These are phyloP conservation scores for Nomada hirtipes DNA, from an alignment of 2,888 invertebrate species.

Conservation along the genomic window DNA sequence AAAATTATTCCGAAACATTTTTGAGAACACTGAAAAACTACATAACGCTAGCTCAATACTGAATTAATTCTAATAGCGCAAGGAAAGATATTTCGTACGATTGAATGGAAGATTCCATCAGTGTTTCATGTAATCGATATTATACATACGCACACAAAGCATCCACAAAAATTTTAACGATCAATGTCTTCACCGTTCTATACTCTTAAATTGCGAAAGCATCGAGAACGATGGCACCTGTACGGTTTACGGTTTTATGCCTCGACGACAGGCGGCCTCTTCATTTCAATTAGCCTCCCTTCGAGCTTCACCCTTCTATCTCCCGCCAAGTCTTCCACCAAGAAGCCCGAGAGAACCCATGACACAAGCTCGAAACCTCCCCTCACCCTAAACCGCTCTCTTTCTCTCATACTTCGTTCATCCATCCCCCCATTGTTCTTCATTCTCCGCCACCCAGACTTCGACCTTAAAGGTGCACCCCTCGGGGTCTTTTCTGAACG, in stretches of 20 bases:
- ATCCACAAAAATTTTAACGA: neutral
- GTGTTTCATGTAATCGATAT: neutral
- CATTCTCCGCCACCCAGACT: slow-evolving; percentile 64
- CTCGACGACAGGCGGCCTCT: slow-evolving; percentile 77
- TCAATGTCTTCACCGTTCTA: neutral
- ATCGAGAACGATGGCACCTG: slow-evolving; percentile 61
- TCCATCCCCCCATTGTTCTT: slow-evolving; percentile 74
- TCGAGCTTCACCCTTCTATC: slow-evolving; percentile 67
- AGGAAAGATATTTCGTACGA: neutral
- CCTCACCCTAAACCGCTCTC: slow-evolving; percentile 62
- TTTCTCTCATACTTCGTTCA: slow-evolving; percentile 44
- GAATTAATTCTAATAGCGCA: too few species aligned
- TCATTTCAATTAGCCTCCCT: slow-evolving; percentile 79
- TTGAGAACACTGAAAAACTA: slow-evolving; percentile 22
- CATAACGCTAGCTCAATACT: neutral
- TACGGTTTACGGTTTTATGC: slow-evolving; percentile 68
- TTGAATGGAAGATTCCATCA: neutral
- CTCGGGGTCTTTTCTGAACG: slow-evolving; percentile 37
- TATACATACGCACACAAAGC: too few species aligned
- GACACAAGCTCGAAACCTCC: slow-evolving; percentile 61
- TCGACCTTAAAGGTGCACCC: slow-evolving; percentile 75
- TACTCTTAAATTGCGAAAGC: slow-evolving; percentile 31
- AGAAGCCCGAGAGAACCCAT: slow-evolving; percentile 63
- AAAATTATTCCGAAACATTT: slow-evolving; percentile 22
- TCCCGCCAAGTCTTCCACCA: slow-evolving; percentile 48